phyloP scores from a whole-genome alignment of 2,797 vertebrate species.

The Triplophysa yarkandensis region DNA sequence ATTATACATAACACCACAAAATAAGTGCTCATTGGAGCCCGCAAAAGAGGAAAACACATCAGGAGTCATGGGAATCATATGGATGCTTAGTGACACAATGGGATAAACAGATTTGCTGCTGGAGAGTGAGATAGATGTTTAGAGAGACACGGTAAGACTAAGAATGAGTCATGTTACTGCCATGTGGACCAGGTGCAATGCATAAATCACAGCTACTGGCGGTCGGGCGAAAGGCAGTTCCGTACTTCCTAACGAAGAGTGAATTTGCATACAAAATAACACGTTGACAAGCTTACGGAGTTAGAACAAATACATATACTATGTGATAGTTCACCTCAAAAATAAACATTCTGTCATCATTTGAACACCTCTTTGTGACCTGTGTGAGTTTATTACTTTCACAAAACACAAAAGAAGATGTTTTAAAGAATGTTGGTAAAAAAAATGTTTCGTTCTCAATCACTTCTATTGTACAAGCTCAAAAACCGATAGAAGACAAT shows the following conservation, averaged over 20 bases:
- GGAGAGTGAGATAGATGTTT: neutral
- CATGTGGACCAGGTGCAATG: slow-evolving; percentile 38
- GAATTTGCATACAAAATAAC: slow-evolving; percentile 44
- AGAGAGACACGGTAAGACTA: slow-evolving; percentile 17
- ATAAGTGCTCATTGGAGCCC: slow-evolving; percentile 6
- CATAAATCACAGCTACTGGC: slow-evolving; percentile 52
- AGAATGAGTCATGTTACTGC: slow-evolving; percentile 36
- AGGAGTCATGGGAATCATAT: slow-evolving; percentile 42
- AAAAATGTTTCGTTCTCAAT: too few species aligned
- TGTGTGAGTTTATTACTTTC: too few species aligned
- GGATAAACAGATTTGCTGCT: slow-evolving; percentile 25
- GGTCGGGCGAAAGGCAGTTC: slow-evolving; percentile 15
- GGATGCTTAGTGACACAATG: slow-evolving; percentile 31
- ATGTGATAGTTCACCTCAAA: too few species aligned
- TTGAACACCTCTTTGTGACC: too few species aligned
- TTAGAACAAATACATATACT: slow-evolving; percentile 25
- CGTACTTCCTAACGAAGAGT: slow-evolving; percentile 39
- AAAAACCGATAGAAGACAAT: too few species aligned
- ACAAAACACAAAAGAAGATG: too few species aligned
- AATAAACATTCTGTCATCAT: too few species aligned
- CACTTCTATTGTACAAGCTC: too few species aligned
- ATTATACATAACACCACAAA: slow-evolving; percentile 22
- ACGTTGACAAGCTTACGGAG: slow-evolving; percentile 26
- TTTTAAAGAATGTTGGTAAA: too few species aligned
- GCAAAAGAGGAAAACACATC: slow-evolving; percentile 2